Evolutionary conservation across 2,113 vertebrate genomes (phyloP).

Genomic region (Gasterosteus nipponicus): DNA sequence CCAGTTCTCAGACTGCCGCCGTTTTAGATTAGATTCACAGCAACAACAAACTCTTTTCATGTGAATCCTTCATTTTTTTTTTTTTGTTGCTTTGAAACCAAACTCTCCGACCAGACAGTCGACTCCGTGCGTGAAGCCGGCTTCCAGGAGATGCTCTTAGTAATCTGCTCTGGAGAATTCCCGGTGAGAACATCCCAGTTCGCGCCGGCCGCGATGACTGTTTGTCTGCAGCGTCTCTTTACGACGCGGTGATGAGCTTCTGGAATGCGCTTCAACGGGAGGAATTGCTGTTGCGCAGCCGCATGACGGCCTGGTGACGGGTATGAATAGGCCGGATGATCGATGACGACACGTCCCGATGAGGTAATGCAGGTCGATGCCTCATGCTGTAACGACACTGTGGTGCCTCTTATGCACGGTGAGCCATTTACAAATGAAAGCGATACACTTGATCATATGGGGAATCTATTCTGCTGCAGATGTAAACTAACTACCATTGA

Average conservation of each 20-base stretch:
- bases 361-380: neutral
- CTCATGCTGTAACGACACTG: neutral
- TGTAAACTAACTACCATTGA: neutral
- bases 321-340: neutral
- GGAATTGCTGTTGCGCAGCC: slow-evolving; percentile 10
- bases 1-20: slow-evolving; percentile 34
- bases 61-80: slow-evolving; percentile 27
- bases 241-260: slow-evolving; percentile 47
- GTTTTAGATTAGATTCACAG: slow-evolving; percentile 52
- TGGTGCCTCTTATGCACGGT: neutral
- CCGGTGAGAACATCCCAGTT: neutral
- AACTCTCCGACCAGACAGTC: too few species aligned
- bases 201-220: slow-evolving; percentile 35
- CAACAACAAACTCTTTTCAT: slow-evolving; percentile 41
- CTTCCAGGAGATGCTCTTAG: slow-evolving; percentile 1
- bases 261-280: slow-evolving; percentile 41
- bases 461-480: too few species aligned
- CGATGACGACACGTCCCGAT: neutral
- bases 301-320: slow-evolving; percentile 38
- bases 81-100: slow-evolving; percentile 1
- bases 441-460: neutral
- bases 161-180: neutral
- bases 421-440: slow-evolving; percentile 1
- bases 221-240: slow-evolving; percentile 33
- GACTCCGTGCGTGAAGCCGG: too few species aligned